phyloP scores from a whole-genome alignment of 2,113 vertebrate genomes.

The Alligator mississippiensis region DNA sequence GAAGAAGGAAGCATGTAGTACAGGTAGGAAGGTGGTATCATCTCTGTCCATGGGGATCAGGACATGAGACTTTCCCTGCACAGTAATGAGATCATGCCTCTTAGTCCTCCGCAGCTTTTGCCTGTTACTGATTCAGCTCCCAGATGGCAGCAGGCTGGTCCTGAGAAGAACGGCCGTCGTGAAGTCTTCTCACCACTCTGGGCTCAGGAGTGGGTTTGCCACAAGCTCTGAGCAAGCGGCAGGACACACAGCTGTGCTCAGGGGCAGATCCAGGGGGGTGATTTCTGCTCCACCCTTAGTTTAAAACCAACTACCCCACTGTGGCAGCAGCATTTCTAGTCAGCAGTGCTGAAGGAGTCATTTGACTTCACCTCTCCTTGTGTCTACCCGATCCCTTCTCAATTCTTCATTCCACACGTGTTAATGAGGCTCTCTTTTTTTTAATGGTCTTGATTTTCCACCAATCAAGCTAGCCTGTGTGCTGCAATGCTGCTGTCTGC shows the following conservation, averaged over 20 bases:
- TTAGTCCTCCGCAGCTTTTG: background rate
- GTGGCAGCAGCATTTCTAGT: background rate
- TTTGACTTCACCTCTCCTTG: background rate
- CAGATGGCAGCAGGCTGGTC: background rate
- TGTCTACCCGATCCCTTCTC: too few relatives aligned
- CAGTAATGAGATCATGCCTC: background rate
- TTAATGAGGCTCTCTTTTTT: too few relatives aligned
- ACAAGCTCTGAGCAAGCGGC: background rate
- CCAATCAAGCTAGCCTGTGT: too few relatives aligned
- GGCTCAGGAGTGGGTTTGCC: background rate
- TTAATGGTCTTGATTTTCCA: too few relatives aligned
- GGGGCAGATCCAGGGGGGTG: background rate
- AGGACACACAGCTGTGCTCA: fast-evolving
- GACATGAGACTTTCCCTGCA: background rate
- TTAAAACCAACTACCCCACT: background rate
- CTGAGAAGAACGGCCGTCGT: background rate
- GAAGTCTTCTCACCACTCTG: background rate
- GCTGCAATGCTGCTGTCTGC: too few relatives aligned
- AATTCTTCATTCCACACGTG: too few relatives aligned
- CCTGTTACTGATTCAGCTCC: fast-evolving
- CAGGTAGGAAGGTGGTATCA: background rate
- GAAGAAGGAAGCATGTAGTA: background rate
- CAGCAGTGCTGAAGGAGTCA: fast-evolving
- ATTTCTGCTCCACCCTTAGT: background rate
- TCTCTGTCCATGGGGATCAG: background rate